Evolutionary conservation across 2,797 vertebrate species (phyloP).

Genomic region (Ceryle rudis): DNA sequence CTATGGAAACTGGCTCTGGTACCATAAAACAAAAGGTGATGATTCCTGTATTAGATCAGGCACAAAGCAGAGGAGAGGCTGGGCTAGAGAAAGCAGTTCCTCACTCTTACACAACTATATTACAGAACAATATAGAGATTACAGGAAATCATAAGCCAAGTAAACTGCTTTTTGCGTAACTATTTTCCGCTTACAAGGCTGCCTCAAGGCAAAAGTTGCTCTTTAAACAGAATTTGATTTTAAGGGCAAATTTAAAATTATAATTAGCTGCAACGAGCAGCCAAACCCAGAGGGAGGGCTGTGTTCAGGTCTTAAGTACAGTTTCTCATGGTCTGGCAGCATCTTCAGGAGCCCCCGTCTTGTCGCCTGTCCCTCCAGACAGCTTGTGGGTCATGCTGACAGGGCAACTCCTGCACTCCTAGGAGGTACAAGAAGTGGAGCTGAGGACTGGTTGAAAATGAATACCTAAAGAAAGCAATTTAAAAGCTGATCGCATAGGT

Average conservation of each 20-base stretch:
- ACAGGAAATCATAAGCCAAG: slow-evolving; percentile 68
- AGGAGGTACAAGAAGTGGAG: neutral
- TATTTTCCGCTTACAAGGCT: slow-evolving; percentile 71
- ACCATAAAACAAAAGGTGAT: neutral
- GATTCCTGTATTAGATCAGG: neutral
- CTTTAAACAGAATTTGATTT: slow-evolving; percentile 76
- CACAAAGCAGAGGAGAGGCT: neutral
- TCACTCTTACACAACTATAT: slow-evolving; percentile 6
- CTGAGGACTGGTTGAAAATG: neutral
- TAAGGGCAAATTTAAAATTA: slow-evolving; percentile 77
- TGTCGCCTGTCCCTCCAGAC: neutral
- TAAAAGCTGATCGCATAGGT: neutral
- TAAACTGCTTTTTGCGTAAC: slow-evolving; percentile 72
- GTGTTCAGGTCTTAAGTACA: slow-evolving; percentile 8
- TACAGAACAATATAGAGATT: slow-evolving; percentile 59
- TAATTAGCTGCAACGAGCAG: slow-evolving; percentile 70
- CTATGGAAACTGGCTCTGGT: neutral
- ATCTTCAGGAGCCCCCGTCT: neutral
- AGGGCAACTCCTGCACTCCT: neutral
- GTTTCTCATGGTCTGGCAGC: slow-evolving; percentile 20
- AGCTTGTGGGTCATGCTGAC: neutral
- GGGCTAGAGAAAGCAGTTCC: neutral
- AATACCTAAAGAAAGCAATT: neutral
- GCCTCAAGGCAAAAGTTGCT: slow-evolving; percentile 75
- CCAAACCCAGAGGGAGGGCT: slow-evolving; percentile 64